phyloP scores from a whole-genome alignment of 2,888 invertebrate species.

The Pilophorus perplexus region DNA sequence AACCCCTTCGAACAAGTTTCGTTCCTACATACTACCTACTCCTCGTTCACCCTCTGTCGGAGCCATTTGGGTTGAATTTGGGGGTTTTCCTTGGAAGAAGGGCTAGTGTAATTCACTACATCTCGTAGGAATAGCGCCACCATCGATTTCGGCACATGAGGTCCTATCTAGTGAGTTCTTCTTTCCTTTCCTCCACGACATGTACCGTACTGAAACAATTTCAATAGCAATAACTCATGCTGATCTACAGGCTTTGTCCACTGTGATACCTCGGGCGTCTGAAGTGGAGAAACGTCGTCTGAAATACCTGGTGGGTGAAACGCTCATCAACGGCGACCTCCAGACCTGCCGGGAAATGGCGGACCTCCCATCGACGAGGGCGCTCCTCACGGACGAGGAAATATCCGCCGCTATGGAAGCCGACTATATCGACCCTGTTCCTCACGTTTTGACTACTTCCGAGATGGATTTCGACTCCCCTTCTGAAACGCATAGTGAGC shows the following conservation, averaged over 20 bases:
- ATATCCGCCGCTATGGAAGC: constrained; percentile 23
- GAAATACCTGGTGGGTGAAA: constrained; percentile 37
- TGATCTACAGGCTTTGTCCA: constrained; percentile 32
- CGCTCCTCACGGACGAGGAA: constrained; percentile 34
- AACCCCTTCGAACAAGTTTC: too few species aligned
- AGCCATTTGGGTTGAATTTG: too few species aligned
- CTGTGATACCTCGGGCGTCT: constrained; percentile 26
- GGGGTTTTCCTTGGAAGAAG: too few species aligned
- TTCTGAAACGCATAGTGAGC: constrained; percentile 14
- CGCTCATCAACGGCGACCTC: constrained; percentile 28
- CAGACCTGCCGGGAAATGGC: constrained; percentile 36
- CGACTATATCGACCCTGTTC: constrained; percentile 40
- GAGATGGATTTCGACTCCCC: constrained; percentile 25
- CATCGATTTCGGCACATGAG: too few species aligned
- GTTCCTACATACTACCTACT: too few species aligned
- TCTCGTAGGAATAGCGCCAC: too few species aligned
- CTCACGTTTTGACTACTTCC: constrained; percentile 25
- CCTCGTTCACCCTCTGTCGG: too few species aligned
- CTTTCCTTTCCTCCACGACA: too few species aligned
- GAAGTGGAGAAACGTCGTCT: constrained; percentile 31
- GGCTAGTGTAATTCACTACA: too few species aligned
- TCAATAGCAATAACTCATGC: too few species aligned
- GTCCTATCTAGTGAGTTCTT: too few species aligned
- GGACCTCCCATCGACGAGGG: constrained; percentile 15
- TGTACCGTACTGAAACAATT: too few species aligned